These are phyloP conservation scores for Prochilodus magdalenae DNA, from an alignment of 2,113 vertebrate species.

Conservation along the genomic window DNA sequence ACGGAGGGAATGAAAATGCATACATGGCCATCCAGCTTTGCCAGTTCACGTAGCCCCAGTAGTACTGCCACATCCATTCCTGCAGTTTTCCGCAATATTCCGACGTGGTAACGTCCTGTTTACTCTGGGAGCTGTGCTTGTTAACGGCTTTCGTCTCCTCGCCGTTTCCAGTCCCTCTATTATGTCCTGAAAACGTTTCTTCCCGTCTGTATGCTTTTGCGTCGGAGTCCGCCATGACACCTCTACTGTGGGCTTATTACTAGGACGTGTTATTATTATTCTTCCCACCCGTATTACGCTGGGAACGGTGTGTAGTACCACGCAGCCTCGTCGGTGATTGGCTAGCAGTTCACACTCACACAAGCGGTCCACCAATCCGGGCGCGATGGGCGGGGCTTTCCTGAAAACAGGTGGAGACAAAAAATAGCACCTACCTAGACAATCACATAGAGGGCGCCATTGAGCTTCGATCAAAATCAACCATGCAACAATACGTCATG, in stretches of 20 bases:
- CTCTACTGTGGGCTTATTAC: neutral
- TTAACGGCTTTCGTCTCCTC: neutral
- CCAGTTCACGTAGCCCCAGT: conserved; percentile 88
- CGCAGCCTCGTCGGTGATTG: neutral
- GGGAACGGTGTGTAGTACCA: neutral
- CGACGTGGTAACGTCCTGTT: conserved; percentile 63
- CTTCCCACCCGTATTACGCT: neutral
- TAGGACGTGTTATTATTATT: neutral
- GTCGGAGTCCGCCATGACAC: conserved; percentile 74
- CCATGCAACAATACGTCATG: too few species aligned
- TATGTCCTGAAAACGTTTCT: conserved; percentile 32
- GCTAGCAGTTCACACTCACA: neutral
- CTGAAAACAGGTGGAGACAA: neutral
- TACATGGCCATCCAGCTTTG: conserved; percentile 80
- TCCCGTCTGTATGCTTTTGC: conserved; percentile 63
- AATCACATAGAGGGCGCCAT: neutral
- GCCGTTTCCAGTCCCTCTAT: conserved; percentile 28
- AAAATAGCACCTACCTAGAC: neutral
- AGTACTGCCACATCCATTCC: conserved; percentile 96
- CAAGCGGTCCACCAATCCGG: neutral
- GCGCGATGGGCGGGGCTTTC: neutral
- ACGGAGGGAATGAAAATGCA: conserved; percentile 71
- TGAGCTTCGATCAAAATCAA: too few species aligned
- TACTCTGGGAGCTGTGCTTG: neutral
- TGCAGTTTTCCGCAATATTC: conserved; percentile 90